These are phyloP conservation scores for Crotalus horridus DNA, from an alignment of 2,113 vertebrate genomes.

Conservation along the genomic window DNA sequence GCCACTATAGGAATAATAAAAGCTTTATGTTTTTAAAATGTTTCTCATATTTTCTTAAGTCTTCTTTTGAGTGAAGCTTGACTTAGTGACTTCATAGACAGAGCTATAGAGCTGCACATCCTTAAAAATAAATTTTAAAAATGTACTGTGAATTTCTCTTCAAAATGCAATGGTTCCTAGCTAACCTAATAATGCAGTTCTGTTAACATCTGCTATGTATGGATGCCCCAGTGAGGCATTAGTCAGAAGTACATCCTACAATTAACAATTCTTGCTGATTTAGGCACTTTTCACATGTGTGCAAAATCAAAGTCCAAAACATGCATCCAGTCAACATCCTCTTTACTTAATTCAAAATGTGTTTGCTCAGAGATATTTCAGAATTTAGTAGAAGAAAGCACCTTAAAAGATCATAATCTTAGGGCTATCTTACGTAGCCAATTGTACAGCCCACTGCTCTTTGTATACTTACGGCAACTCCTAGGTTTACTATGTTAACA, in stretches of 20 bases:
- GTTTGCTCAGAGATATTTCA: not conserved
- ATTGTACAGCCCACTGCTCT: not conserved
- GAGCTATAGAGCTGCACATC: constrained; percentile 28
- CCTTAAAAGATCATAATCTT: not conserved
- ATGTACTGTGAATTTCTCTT: constrained; percentile 54
- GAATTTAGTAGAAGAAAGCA: not conserved
- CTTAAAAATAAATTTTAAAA: constrained; percentile 38
- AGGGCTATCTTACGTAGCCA: not conserved
- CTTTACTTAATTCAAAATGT: not conserved
- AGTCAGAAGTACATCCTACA: not conserved
- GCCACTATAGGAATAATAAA: constrained; percentile 46
- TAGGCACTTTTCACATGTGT: not conserved
- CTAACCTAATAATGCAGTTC: not conserved
- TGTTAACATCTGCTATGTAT: not conserved
- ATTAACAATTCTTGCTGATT: not conserved
- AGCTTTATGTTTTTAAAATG: constrained; percentile 42
- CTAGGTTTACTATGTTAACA: not conserved
- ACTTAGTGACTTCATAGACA: not conserved
- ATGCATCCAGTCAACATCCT: no score
- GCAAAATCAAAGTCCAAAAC: not conserved
- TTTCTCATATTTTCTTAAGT: constrained; percentile 38
- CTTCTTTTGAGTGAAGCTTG: not conserved
- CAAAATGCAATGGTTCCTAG: not conserved
- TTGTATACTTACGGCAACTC: not conserved
- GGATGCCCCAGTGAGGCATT: not conserved